phyloP scores from a whole-genome alignment of 2,113 vertebrate genomes.

The Nasalis larvatus region DNA sequence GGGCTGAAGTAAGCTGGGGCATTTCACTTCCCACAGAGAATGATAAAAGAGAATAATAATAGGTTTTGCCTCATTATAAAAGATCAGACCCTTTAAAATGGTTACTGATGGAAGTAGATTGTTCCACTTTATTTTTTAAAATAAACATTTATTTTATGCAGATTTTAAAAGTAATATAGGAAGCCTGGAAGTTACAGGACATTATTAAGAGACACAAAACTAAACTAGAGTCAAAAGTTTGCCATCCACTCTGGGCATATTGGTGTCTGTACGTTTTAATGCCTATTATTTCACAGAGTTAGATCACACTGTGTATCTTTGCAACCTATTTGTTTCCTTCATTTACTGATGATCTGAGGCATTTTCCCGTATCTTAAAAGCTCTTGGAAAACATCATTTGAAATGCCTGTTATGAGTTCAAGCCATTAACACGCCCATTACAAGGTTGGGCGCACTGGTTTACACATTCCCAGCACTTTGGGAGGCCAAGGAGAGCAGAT shows the following conservation, averaged over 20 bases:
- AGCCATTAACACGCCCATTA: slow-evolving; percentile 30
- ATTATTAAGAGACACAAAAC: not conserved
- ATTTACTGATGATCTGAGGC: not conserved
- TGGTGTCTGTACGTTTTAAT: not conserved
- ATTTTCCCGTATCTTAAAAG: slow-evolving; percentile 31
- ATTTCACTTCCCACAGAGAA: not conserved
- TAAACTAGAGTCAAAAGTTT: not conserved
- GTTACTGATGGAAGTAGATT: not conserved
- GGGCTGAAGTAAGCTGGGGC: not conserved
- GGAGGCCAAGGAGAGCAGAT: too few species aligned
- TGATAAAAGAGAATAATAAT: not conserved
- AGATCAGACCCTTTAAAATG: slow-evolving; percentile 36
- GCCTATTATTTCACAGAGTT: not conserved
- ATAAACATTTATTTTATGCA: slow-evolving; percentile 28
- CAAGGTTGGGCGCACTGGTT: too few species aligned
- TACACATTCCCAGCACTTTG: too few species aligned
- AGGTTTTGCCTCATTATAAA: not conserved
- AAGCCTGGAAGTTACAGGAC: slow-evolving; percentile 21
- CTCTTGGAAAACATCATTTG: slow-evolving; percentile 30
- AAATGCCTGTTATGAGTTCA: not conserved
- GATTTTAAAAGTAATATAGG: slow-evolving; percentile 10
- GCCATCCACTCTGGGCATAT: not conserved
- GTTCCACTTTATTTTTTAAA: slow-evolving; percentile 2
- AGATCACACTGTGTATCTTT: not conserved
- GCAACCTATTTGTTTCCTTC: slow-evolving; percentile 9